These are phyloP conservation scores for Lates calcarifer DNA, from an alignment of 2,113 vertebrate species.

Conservation along the genomic window DNA sequence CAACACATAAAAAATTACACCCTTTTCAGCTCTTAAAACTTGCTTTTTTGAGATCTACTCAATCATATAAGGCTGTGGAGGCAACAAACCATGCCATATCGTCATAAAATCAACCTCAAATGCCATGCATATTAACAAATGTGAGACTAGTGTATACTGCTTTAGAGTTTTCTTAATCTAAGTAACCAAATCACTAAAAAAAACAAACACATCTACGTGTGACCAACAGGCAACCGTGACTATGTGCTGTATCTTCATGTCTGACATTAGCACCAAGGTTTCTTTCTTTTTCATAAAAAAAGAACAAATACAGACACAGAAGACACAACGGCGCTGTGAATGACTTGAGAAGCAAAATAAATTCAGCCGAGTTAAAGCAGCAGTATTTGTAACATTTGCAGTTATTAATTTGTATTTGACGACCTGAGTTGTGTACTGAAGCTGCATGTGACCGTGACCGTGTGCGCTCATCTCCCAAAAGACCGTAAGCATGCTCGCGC, in stretches of 20 bases:
- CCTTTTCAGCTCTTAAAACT: slow-evolving; percentile 41
- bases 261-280: slow-evolving; percentile 83
- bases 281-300: slow-evolving; percentile 53
- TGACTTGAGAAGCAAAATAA: slow-evolving; percentile 29
- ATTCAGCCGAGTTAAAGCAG: slow-evolving; percentile 30
- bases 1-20: slow-evolving; percentile 42
- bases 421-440: slow-evolving; percentile 78
- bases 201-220: slow-evolving; percentile 20
- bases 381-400: slow-evolving; percentile 28
- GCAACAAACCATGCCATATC: slow-evolving; percentile 36
- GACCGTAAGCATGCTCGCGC: slow-evolving; percentile 68
- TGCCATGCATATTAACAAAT: slow-evolving; percentile 47
- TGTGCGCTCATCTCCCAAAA: slow-evolving; percentile 51
- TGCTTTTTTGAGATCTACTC: slow-evolving; percentile 79
- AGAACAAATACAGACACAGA: slow-evolving; percentile 47
- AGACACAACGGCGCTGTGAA: slow-evolving; percentile 45
- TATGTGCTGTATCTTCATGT: slow-evolving; percentile 55
- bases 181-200: slow-evolving; percentile 34
- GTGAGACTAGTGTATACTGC: background rate
- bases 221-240: slow-evolving; percentile 48
- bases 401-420: slow-evolving; percentile 47
- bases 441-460: slow-evolving; percentile 63
- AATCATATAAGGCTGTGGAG: slow-evolving; percentile 57
- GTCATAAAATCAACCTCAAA: slow-evolving; percentile 44
- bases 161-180: background rate